Base-by-base conservation (phyloP, 1,140 invertebrate species). In the Parasteatoda tepidariorum region DNA sequence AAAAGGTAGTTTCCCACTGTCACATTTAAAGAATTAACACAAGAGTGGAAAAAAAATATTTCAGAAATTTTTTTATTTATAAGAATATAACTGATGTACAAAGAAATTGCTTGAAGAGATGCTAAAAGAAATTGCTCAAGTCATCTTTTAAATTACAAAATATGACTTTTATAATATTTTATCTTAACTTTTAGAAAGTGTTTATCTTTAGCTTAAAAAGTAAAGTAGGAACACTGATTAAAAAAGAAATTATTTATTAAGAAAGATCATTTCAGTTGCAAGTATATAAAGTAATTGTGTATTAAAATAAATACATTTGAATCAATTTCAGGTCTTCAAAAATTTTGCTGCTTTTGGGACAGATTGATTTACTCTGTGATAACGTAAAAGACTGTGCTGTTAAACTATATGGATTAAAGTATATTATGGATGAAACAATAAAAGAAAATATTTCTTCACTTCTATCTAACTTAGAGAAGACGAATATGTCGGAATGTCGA, bases 351-450 rank as follows among this genome's bases (percentile, higher is more conserved):
- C 3, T 41, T 33, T 70, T 82, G 33, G 78, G 54, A 15, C 33
- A 82, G 28, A 31, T 82, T 2, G 78, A 82, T 18, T 18, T 82
- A 9, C 28, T 82, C 3, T 59, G 78, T 71, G 31, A 71, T 30
- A 62, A 62, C 48, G 5, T 24, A n/a, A 61, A 61, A 34, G 78
- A 82, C 33, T 82, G 78, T 26, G 7, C 34, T 13, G 66, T 82
- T n/a, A 82, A 82, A 66, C 30, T 71, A 41, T 61, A 82, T 82
- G 66, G 66, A 2, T 54, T 82, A 24, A 82, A 82, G 48, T 82
- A 82, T 31, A 62, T 82, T 55, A 38, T 79, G 64, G 54, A 79
- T 62, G 55, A 70, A 61, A 33, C 38, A 30, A 9, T 33, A 31
- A 38, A 71, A 33, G 34, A 18, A 68, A 71, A 41, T 41, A 31